Evolutionary conservation across 2,888 invertebrate genomes (phyloP).

Genomic region (Watsonalla cultraria): DNA sequence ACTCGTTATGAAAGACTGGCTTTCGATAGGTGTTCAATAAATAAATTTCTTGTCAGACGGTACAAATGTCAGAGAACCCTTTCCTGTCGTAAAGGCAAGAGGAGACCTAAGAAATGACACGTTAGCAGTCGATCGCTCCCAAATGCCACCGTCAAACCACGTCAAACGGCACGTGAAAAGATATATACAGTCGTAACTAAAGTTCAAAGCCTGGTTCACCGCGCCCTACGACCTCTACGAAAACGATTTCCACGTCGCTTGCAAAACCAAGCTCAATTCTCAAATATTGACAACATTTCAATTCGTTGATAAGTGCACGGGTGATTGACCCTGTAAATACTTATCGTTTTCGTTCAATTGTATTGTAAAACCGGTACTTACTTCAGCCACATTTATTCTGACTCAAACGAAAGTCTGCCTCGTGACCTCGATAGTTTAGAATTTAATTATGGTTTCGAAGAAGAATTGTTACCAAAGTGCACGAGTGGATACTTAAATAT

Average conservation of each 20-base stretch:
- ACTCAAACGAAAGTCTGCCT: too few relatives aligned
- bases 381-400: too few relatives aligned
- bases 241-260: neutral
- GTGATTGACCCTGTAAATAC: neutral
- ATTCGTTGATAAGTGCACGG: neutral
- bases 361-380: neutral
- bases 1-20: neutral
- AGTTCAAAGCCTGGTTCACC: neutral
- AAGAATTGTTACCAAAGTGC: too few relatives aligned
- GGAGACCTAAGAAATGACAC: too few relatives aligned
- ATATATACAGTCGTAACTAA: neutral
- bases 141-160: too few relatives aligned
- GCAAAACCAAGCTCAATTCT: neutral
- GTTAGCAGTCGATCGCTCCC: too few relatives aligned
- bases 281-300: neutral
- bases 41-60: too few relatives aligned
- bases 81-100: too few relatives aligned
- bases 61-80: too few relatives aligned
- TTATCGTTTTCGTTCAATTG: neutral
- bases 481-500: too few relatives aligned
- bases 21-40: neutral
- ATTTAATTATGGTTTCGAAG: too few relatives aligned
- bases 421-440: too few relatives aligned
- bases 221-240: neutral
- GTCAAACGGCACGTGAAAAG: neutral